These are phyloP conservation scores for Bothrops jararaca DNA, from an alignment of 2,113 vertebrate species.

Conservation along the genomic window DNA sequence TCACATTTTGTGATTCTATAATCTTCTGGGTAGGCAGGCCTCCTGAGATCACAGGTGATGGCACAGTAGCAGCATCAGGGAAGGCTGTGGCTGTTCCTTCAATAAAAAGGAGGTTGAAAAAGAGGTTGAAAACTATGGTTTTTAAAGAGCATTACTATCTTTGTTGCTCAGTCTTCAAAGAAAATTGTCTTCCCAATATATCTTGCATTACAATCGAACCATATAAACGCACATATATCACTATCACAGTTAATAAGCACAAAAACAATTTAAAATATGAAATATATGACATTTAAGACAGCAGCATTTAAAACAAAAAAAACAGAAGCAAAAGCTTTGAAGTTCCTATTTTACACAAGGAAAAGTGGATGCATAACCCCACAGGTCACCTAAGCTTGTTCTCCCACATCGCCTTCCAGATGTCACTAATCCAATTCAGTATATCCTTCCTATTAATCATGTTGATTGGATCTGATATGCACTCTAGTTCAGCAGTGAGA, in stretches of 20 bases:
- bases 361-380: background rate
- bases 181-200: background rate
- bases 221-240: background rate
- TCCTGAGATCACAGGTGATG: conserved; percentile 20
- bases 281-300: background rate
- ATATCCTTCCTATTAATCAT: background rate
- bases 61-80: conserved; percentile 43
- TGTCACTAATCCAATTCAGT: background rate
- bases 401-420: background rate
- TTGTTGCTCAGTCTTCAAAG: background rate
- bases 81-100: conserved; percentile 46
- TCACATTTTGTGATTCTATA: background rate
- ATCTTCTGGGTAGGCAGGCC: conserved; percentile 29
- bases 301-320: background rate
- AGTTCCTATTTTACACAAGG: background rate
- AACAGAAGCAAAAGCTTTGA: background rate
- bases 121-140: background rate
- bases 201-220: background rate
- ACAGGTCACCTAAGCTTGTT: background rate
- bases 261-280: background rate
- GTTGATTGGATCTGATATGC: background rate
- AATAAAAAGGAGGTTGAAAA: conserved; percentile 9
- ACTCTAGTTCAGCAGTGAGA: background rate
- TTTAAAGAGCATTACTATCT: background rate
- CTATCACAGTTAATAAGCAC: background rate